These are phyloP conservation scores for Mus caroli DNA, from an alignment of 2,797 vertebrate genomes.

Conservation along the genomic window DNA sequence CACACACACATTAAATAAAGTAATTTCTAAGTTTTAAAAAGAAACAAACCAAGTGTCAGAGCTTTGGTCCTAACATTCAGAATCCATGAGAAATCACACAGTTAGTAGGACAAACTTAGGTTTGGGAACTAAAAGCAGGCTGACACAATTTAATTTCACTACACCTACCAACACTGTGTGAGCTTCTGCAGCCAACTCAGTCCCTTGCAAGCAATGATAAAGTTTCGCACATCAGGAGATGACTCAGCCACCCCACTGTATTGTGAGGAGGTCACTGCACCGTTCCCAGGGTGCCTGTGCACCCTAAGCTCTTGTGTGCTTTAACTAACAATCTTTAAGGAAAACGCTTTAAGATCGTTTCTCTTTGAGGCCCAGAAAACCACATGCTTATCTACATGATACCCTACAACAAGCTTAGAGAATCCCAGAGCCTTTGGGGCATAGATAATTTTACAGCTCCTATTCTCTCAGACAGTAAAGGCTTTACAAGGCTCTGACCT, in stretches of 20 bases:
- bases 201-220: neutral
- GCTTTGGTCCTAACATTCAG: slow-evolving; percentile 30
- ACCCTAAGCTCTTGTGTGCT: neutral
- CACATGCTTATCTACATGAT: slow-evolving; percentile 26
- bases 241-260: neutral
- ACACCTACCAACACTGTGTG: neutral
- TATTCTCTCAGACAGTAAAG: slow-evolving; percentile 56
- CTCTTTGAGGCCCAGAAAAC: neutral
- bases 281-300: neutral
- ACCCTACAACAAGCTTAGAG: slow-evolving; percentile 20
- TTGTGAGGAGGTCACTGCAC: neutral
- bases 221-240: neutral
- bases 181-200: neutral
- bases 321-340: slow-evolving; percentile 59
- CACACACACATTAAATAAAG: neutral
- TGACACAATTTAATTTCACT: slow-evolving; percentile 16
- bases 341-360: slow-evolving; percentile 63
- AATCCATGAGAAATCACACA: slow-evolving; percentile 1
- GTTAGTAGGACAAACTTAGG: slow-evolving; percentile 8
- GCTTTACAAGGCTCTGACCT: slow-evolving; percentile 69
- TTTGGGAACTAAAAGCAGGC: slow-evolving; percentile 28
- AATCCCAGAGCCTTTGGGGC: slow-evolving; percentile 13
- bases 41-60: neutral
- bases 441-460: slow-evolving; percentile 61
- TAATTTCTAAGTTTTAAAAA: neutral